Evolutionary conservation across 2,113 vertebrate species (phyloP).

Genomic region (Thymallus thymallus): DNA sequence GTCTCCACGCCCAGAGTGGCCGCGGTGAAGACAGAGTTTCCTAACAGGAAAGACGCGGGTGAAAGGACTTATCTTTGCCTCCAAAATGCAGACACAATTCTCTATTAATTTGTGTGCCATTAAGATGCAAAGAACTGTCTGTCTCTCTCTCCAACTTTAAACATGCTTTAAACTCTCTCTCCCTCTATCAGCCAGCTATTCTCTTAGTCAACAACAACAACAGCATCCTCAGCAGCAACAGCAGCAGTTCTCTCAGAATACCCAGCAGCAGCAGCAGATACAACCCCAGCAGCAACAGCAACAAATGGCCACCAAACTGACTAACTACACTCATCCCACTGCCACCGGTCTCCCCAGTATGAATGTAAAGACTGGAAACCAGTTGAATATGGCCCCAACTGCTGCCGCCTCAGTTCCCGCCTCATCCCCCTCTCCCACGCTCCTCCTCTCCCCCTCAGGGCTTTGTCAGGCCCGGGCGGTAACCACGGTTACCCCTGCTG

Average conservation of each 20-base stretch:
- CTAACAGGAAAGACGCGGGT: constrained; percentile 70
- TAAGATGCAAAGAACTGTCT: too few species aligned
- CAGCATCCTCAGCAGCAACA: constrained; percentile 81
- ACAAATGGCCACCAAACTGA: constrained; percentile 63
- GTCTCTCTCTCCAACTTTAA: neutral
- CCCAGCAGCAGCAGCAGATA: constrained; percentile 84
- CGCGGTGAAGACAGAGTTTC: constrained; percentile 72
- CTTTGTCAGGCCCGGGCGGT: constrained; percentile 71
- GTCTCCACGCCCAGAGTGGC: constrained; percentile 60
- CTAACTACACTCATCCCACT: constrained; percentile 54
- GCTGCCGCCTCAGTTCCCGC: constrained; percentile 31
- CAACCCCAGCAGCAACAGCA: constrained; percentile 70
- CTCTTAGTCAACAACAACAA: constrained; percentile 84
- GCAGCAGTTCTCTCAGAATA: constrained; percentile 65
- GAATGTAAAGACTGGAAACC: constrained; percentile 60
- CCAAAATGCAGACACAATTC: neutral
- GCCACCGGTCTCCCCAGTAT: constrained; percentile 42
- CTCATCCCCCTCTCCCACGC: constrained; percentile 63
- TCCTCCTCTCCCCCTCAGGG: constrained; percentile 83
- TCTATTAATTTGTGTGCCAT: neutral
- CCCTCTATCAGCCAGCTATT: constrained; percentile 70
- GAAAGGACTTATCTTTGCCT: neutral
- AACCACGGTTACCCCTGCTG: constrained; percentile 47
- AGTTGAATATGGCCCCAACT: constrained; percentile 51
- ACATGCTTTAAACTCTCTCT: neutral